phyloP scores from a whole-genome alignment of 1,140 invertebrate species.

The Sogatella furcifera region DNA sequence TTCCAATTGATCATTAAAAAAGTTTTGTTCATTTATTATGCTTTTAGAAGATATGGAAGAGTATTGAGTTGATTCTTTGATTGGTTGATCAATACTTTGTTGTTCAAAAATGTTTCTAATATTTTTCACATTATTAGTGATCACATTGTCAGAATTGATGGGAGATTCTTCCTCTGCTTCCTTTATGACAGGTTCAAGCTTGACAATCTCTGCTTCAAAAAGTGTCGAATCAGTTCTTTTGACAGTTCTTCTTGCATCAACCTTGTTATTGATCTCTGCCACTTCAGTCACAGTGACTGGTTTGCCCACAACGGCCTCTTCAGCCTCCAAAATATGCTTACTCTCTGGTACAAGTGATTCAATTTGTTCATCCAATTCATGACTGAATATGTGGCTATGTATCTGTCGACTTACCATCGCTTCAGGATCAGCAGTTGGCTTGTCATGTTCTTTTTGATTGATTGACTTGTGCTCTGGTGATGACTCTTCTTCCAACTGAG shows the following conservation, averaged over 20 bases:
- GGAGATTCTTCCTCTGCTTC: neutral
- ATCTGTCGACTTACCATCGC: conserved; percentile 29
- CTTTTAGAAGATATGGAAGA: neutral
- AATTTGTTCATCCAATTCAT: conserved; percentile 32
- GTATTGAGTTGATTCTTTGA: neutral
- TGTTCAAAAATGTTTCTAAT: neutral
- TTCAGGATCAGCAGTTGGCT: conserved; percentile 27
- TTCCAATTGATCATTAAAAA: neutral
- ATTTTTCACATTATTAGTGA: conserved; percentile 1
- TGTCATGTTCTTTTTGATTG: conserved; percentile 14
- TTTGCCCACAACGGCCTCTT: conserved; percentile 7
- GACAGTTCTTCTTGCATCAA: conserved; percentile 10
- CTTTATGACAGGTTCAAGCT: neutral
- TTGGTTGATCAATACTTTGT: neutral
- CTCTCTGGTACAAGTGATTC: conserved; percentile 27
- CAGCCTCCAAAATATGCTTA: conserved; percentile 17
- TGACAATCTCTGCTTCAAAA: conserved; percentile 17
- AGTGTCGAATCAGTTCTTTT: conserved; percentile 14
- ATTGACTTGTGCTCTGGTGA: conserved; percentile 37
- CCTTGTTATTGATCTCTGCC: conserved; percentile 10
- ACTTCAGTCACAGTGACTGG: conserved; percentile 6
- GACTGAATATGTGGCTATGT: conserved; percentile 30
- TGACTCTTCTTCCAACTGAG: conserved; percentile 37
- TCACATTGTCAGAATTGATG: neutral
- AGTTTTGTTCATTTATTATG: neutral